Conservation (phyloP, 2,113 vertebrate genomes). For the Chaetorhynchus papuensis region DNA sequence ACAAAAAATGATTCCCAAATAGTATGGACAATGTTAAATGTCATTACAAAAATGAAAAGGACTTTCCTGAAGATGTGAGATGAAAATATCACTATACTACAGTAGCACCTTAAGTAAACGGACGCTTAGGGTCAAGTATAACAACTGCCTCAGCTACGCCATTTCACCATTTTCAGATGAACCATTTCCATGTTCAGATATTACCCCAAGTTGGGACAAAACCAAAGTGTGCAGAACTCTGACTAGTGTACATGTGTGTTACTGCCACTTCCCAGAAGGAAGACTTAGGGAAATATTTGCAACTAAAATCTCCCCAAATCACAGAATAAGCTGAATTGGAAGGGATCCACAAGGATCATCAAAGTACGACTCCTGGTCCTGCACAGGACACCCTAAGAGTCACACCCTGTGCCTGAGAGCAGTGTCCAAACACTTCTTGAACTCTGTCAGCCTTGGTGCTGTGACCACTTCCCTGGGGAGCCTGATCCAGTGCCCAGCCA, state of each 20-base stretch:
- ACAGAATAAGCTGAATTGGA: neutral
- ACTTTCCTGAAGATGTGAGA: neutral
- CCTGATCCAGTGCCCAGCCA: neutral
- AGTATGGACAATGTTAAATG: neutral
- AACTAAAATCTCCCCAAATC: neutral
- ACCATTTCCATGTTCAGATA: neutral
- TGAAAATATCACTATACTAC: neutral
- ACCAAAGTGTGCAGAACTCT: neutral
- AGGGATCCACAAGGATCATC: neutral
- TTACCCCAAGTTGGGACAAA: neutral
- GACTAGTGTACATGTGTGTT: neutral
- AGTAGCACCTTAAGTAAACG: neutral
- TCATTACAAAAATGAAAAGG: neutral
- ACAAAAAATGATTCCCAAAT: neutral
- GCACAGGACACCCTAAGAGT: neutral
- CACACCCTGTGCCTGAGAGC: neutral
- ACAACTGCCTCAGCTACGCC: neutral
- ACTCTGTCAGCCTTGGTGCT: neutral
- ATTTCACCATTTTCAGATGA: neutral
- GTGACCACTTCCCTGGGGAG: fast-evolving
- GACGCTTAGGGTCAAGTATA: neutral
- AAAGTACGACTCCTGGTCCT: neutral
- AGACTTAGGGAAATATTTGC: neutral
- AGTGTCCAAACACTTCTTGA: neutral
- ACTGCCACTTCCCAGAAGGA: neutral